These are phyloP conservation scores for Euura saliciscinereae DNA, from an alignment of 1,140 invertebrate genomes.

Conservation along the genomic window DNA sequence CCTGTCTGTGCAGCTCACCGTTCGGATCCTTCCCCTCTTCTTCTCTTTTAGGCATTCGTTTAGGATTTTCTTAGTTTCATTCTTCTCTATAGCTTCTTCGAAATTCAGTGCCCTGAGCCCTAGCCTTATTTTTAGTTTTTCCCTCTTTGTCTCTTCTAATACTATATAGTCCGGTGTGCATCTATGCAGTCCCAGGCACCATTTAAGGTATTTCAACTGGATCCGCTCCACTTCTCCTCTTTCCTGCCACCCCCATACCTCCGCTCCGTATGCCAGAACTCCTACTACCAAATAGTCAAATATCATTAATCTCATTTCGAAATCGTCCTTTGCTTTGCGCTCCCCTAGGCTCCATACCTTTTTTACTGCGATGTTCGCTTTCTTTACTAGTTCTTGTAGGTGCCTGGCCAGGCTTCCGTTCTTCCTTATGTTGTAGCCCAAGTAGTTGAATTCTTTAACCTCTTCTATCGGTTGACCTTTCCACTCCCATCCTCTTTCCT, in stretches of 20 bases:
- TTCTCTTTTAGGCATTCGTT: not conserved
- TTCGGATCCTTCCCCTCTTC: not conserved
- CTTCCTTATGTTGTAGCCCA: too few relatives aligned
- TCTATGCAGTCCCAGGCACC: conserved; percentile 21
- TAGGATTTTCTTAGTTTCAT: not conserved
- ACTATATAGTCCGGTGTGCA: conserved; percentile 14
- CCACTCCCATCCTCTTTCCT: conserved; percentile 10
- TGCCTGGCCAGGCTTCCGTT: not conserved
- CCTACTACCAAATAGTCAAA: conserved; percentile 19
- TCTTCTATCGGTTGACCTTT: conserved; percentile 3
- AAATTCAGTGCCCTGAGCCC: conserved; percentile 12
- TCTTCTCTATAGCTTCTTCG: conserved; percentile 14
- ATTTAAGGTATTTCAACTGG: conserved; percentile 18
- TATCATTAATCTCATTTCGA: conserved; percentile 9
- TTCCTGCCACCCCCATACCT: conserved; percentile 22
- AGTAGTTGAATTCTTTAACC: not conserved
- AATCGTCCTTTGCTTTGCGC: conserved; percentile 16
- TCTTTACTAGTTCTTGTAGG: conserved; percentile 12
- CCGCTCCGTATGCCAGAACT: conserved; percentile 19
- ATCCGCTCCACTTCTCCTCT: conserved; percentile 12
- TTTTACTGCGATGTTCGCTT: conserved; percentile 12
- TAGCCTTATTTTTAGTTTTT: conserved; percentile 13
- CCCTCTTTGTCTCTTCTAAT: conserved; percentile 10
- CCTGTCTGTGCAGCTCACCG: not conserved
- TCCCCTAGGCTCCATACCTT: conserved; percentile 18